A percentile compares a stretch with the other conserved stretches of the same genome.
These are phyloP conservation scores for Zaprionus lachaisei DNA, from an alignment of 1,140 invertebrate species.

Conservation along the genomic window DNA sequence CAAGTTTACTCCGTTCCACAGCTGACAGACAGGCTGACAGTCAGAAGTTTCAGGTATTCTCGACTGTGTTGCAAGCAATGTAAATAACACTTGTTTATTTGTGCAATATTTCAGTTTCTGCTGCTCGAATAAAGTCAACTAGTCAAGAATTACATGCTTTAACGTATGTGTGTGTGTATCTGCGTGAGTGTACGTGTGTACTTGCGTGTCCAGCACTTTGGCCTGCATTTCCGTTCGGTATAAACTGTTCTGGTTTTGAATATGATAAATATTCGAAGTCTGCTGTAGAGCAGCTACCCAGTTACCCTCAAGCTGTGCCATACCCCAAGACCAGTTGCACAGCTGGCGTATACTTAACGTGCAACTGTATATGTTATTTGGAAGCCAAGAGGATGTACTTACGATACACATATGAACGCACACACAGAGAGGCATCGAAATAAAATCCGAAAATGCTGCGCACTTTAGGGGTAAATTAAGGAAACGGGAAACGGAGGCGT, in stretches of 20 bases:
- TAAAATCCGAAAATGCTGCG: constrained; percentile 38
- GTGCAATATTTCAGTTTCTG: constrained; percentile 11
- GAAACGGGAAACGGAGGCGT: constrained; percentile 45
- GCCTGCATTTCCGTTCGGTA: not conserved
- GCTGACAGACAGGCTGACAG: not conserved
- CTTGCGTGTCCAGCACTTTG: not conserved
- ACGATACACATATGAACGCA: constrained; percentile 7
- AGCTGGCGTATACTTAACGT: constrained; percentile 22
- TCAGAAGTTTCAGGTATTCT: constrained; percentile 5
- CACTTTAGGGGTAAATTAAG: constrained; percentile 50
- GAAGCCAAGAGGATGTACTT: not conserved
- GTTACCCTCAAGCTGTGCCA: not conserved
- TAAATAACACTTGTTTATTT: constrained; percentile 28
- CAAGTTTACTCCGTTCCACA: not conserved
- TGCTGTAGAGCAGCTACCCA: not conserved
- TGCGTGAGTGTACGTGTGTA: not conserved
- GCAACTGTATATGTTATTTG: constrained; percentile 28
- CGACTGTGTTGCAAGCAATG: constrained; percentile 14
- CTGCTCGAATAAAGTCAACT: constrained; percentile 60
- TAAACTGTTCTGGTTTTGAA: constrained; percentile 3
- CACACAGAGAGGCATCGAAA: constrained; percentile 29
- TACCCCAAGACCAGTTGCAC: constrained; percentile 17
- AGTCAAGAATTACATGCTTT: not conserved
- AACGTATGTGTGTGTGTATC: not conserved
- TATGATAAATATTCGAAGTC: constrained; percentile 13